Conservation (phyloP, 2,797 vertebrate species). For the Neosalanx taihuensis region DNA sequence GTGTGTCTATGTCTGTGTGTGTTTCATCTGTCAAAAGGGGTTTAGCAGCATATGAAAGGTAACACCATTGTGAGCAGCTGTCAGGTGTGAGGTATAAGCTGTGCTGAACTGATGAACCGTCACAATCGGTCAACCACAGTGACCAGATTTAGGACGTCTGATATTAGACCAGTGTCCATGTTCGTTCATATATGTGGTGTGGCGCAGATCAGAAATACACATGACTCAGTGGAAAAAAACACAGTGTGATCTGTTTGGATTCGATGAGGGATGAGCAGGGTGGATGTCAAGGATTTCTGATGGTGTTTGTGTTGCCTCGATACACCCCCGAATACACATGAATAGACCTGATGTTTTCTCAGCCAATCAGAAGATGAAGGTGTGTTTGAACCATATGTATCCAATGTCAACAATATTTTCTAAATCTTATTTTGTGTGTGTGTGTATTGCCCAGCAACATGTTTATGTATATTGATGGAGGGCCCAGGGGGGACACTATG, state of each 20-base stretch:
- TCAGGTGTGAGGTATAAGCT: constrained; percentile 59
- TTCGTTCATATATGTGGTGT: neutral
- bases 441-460: neutral
- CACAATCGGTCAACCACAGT: constrained; percentile 36
- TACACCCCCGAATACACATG: neutral
- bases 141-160: too few relatives aligned
- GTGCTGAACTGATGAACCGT: constrained; percentile 41
- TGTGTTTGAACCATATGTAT: constrained; percentile 55
- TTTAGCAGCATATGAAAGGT: constrained; percentile 58
- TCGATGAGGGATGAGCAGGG: neutral
- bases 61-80: constrained; percentile 62
- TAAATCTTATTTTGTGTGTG: constrained; percentile 51
- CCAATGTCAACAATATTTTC: constrained; percentile 48
- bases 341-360: constrained; percentile 35
- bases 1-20: constrained; percentile 36
- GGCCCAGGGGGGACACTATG: constrained; percentile 17
- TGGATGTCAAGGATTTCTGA: neutral
- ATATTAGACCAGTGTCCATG: neutral
- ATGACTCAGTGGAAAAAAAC: neutral
- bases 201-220: neutral
- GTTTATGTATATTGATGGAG: neutral
- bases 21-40: constrained; percentile 32
- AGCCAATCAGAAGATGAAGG: constrained; percentile 39
- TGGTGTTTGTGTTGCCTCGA: neutral
- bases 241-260: neutral